phyloP scores from a whole-genome alignment of 2,113 vertebrate species.

The Melospiza georgiana region DNA sequence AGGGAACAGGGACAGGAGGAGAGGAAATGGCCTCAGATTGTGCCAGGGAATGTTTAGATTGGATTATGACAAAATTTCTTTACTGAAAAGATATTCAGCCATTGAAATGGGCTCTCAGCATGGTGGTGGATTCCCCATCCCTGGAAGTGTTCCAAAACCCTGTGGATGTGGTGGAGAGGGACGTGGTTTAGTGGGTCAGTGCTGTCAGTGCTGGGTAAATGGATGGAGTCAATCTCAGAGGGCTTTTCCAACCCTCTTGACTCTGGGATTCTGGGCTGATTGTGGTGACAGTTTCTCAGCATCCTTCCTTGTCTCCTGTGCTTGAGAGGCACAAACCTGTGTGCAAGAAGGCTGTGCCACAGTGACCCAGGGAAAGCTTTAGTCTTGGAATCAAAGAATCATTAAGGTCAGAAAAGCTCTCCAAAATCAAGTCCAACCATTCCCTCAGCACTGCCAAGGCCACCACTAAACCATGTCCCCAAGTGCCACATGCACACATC shows the following conservation, averaged over 20 bases:
- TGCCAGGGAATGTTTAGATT: not conserved
- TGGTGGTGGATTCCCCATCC: not conserved
- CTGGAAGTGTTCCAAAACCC: not conserved
- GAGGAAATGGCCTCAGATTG: not conserved
- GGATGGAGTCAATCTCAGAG: not conserved
- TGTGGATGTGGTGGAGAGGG: not conserved
- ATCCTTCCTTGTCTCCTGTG: rapidly evolving
- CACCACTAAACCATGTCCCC: not conserved
- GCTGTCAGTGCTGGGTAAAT: not conserved
- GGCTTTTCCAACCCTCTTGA: not conserved
- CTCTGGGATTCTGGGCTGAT: not conserved
- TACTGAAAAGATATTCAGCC: not conserved
- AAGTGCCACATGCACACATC: not conserved
- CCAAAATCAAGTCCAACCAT: not conserved
- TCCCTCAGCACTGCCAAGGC: not conserved
- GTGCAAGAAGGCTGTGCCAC: not conserved
- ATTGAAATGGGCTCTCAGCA: rapidly evolving
- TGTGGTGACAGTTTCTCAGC: not conserved
- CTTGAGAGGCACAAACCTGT: not conserved
- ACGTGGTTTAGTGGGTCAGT: not conserved
- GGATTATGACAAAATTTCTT: not conserved
- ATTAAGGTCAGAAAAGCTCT: not conserved
- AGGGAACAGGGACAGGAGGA: not conserved
- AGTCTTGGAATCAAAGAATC: not conserved
- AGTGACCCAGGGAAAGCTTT: not conserved